A percentile compares a stretch with the other conserved stretches of the same genome.
phyloP scores from a whole-genome alignment of 2,888 invertebrate species.

The Tetanocera ferruginea region DNA sequence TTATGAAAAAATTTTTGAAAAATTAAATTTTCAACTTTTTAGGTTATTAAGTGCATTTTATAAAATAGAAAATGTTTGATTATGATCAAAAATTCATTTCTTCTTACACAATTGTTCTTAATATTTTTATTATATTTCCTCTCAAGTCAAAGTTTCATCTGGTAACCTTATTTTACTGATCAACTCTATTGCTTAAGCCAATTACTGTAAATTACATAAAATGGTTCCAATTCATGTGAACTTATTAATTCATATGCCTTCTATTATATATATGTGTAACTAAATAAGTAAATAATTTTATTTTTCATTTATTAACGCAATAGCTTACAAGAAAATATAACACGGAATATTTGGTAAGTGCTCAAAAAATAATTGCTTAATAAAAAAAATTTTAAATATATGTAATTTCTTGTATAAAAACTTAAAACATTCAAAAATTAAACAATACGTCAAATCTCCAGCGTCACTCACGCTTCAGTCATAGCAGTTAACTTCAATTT shows the following conservation, averaged over 20 bases:
- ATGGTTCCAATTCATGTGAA: not conserved
- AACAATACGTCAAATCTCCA: too few relatives aligned
- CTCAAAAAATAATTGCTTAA: not conserved
- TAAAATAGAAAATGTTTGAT: too few relatives aligned
- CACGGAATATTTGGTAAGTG: slow-evolving; percentile 58
- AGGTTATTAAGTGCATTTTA: too few relatives aligned
- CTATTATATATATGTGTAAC: too few relatives aligned
- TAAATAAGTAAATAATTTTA: slow-evolving; percentile 27
- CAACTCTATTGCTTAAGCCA: not conserved
- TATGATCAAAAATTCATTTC: not conserved
- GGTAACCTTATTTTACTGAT: not conserved
- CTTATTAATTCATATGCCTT: not conserved
- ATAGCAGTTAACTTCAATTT: too few relatives aligned
- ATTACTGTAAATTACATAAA: not conserved
- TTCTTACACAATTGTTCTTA: not conserved
- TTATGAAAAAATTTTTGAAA: too few relatives aligned
- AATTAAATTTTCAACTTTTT: too few relatives aligned
- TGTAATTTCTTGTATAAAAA: too few relatives aligned
- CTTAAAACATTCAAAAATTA: not conserved
- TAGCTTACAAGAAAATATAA: slow-evolving; percentile 54
- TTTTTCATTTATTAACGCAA: slow-evolving; percentile 22
- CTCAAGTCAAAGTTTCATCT: not conserved
- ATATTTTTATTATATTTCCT: not conserved
- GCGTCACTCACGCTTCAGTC: too few relatives aligned
- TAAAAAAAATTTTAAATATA: slow-evolving; percentile 8